Base-by-base conservation (phyloP, 2,113 vertebrate species). In the Panthera leo region DNA sequence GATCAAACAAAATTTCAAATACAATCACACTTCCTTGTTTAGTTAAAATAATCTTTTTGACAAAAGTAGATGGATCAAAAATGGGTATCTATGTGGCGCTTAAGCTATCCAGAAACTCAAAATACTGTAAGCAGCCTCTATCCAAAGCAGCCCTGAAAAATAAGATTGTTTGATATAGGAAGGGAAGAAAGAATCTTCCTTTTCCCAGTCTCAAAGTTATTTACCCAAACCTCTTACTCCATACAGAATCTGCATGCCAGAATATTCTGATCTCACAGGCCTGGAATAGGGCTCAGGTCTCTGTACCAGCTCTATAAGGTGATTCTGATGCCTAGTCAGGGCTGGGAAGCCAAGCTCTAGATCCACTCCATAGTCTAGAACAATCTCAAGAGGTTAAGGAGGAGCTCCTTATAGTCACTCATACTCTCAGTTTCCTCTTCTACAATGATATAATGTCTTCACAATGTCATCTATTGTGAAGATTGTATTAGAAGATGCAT, bases 1-100 rank as follows among this genome's bases (percentile, higher is more conserved):
- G 39, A 85, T 96, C 39, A 75, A 93, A 83, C 45, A 85, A 65
- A 61, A 39, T 25, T 76, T 82, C 78, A 91, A 68, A 82, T 80
- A 87, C 13, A 5, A 58, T 91, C 65, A 36, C 4, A 67, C 29
- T 85, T 68, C 36, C 65, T 94, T 94, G 5, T 65, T 96, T 90
- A 25, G 75, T 82, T 61, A 55, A 94, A 97, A 53, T 27, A 61
- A 2, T 5, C 34, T 70, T 39, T 88, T 73, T 65, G 45, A 39
- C n/a, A 89, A 55, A 58, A 95, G 14, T 16, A 67, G 51, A 82
- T 76, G 21, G 95, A 70, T 75, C 53, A 58, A 16, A 89, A 89
- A 78, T 48, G 34, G 48, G 3, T 82, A 3, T 55, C 51, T 70
- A 34, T 25, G 4, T 80, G 34, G 29, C 25, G 73, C 61, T 79